phyloP scores from a whole-genome alignment of 2,113 vertebrate genomes.

The Xenopus borealis region DNA sequence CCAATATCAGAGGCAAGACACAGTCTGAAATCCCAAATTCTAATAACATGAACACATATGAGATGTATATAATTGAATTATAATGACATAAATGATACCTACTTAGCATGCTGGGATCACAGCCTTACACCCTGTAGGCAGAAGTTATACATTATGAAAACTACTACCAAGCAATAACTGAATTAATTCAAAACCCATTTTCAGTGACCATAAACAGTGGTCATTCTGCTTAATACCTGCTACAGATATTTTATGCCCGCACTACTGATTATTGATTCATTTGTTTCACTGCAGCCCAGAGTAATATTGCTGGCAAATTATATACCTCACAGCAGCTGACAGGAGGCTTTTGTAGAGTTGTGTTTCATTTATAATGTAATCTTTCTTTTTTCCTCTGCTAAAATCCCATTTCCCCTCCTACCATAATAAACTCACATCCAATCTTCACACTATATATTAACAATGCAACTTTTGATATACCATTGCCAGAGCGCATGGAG shows the following conservation, averaged over 20 bases:
- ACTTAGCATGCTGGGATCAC: too few relatives aligned
- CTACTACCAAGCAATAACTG: too few relatives aligned
- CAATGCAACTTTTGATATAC: constrained; percentile 16
- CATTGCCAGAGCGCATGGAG: constrained; percentile 1
- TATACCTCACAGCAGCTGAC: background rate
- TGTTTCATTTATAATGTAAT: constrained; percentile 12
- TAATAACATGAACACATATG: too few relatives aligned
- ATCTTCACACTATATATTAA: constrained; percentile 1
- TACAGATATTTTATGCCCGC: background rate
- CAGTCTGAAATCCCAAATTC: too few relatives aligned
- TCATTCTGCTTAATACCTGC: constrained; percentile 9
- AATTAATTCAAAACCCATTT: constrained; percentile 7
- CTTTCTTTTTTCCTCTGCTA: too few relatives aligned
- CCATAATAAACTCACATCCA: background rate
- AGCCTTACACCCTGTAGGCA: too few relatives aligned
- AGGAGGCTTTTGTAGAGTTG: background rate
- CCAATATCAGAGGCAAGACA: too few relatives aligned
- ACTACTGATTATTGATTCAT: constrained; percentile 8
- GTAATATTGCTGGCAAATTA: constrained; percentile 8
- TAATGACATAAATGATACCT: background rate
- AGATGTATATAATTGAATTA: too few relatives aligned
- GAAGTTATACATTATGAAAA: too few relatives aligned
- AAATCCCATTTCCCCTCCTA: constrained; percentile 1
- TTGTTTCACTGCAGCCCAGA: constrained; percentile 9
- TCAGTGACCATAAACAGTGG: constrained; percentile 15